Conservation (phyloP, 53 echinoderm and acorn worm species). For the Actinopyga echinites region DNA sequence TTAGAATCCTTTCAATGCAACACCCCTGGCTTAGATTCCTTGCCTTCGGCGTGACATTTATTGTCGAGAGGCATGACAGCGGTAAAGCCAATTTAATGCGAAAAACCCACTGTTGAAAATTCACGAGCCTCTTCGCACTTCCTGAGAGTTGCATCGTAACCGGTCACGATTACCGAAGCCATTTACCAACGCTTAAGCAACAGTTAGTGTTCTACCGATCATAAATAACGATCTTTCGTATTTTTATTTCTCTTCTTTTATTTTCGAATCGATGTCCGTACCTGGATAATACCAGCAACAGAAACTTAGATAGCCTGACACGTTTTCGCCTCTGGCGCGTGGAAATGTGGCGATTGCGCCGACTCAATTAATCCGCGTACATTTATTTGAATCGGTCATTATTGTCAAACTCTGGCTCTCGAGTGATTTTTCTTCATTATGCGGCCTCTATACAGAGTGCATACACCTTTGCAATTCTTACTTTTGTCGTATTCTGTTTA, state of each 20-base stretch:
- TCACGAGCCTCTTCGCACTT: conserved; percentile 1
- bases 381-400: conserved; percentile 42
- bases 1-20: background rate
- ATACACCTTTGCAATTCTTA: conserved; percentile 29
- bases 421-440: conserved; percentile 15
- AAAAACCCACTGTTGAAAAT: background rate
- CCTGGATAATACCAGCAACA: conserved; percentile 27
- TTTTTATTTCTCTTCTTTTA: background rate
- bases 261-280: conserved; percentile 8
- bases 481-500: conserved; percentile 25
- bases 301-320: conserved; percentile 14
- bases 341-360: conserved; percentile 24
- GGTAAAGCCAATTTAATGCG: conserved; percentile 26
- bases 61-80: conserved; percentile 8
- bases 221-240: conserved; percentile 20
- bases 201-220: conserved; percentile 11
- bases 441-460: conserved; percentile 27
- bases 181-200: conserved; percentile 41
- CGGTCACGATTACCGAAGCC: conserved; percentile 21
- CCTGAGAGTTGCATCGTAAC: conserved; percentile 19
- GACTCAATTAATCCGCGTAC: conserved; percentile 35
- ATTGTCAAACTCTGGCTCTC: conserved; percentile 36
- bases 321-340: conserved; percentile 37
- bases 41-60: conserved; percentile 32
- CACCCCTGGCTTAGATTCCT: conserved; percentile 26